A percentile compares a stretch with the other conserved stretches of the same genome.
These are phyloP conservation scores for Scaptodrosophila latifasciaeformis DNA, from an alignment of 2,888 invertebrate genomes.

Conservation along the genomic window DNA sequence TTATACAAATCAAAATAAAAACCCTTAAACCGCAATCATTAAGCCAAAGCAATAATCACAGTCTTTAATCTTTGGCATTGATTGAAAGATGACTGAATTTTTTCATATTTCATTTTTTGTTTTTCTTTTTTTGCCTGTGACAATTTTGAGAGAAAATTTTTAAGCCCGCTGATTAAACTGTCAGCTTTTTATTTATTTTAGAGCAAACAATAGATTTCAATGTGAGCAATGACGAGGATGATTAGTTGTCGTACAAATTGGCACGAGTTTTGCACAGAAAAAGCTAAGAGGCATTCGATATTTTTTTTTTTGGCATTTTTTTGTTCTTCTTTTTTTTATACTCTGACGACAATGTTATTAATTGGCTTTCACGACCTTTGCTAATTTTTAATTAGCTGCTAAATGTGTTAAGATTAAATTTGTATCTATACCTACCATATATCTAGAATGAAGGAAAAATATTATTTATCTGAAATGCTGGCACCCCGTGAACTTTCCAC, in stretches of 20 bases:
- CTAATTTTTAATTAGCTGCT: slow-evolving; percentile 57
- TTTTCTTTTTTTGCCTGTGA: too few species aligned
- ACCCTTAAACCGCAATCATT: too few species aligned
- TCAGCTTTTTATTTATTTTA: slow-evolving; percentile 49
- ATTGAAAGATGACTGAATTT: too few species aligned
- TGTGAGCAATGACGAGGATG: slow-evolving; percentile 40
- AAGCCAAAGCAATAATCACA: too few species aligned
- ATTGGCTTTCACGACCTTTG: slow-evolving; percentile 43
- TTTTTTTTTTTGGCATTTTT: not conserved
- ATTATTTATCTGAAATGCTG: slow-evolving; percentile 42
- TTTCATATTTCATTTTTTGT: too few species aligned
- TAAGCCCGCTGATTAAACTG: slow-evolving; percentile 46
- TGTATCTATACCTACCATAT: slow-evolving; percentile 32
- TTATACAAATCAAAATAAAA: too few species aligned
- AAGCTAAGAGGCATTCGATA: not conserved
- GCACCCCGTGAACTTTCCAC: slow-evolving; percentile 34
- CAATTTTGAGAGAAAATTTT: slow-evolving; percentile 13
- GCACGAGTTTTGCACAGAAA: slow-evolving; percentile 21
- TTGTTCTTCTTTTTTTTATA: slow-evolving; percentile 10
- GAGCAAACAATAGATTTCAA: slow-evolving; percentile 49
- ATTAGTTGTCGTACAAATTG: slow-evolving; percentile 47
- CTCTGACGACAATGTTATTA: slow-evolving; percentile 16
- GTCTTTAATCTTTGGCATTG: too few species aligned
- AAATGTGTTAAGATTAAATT: slow-evolving; percentile 41
- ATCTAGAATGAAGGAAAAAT: slow-evolving; percentile 19